Percentiles rank a stretch among this genome's conserved stretches.
Evolutionary conservation across 1,140 invertebrate species (phyloP).

Genomic region (Atopsyche davidsoni): DNA sequence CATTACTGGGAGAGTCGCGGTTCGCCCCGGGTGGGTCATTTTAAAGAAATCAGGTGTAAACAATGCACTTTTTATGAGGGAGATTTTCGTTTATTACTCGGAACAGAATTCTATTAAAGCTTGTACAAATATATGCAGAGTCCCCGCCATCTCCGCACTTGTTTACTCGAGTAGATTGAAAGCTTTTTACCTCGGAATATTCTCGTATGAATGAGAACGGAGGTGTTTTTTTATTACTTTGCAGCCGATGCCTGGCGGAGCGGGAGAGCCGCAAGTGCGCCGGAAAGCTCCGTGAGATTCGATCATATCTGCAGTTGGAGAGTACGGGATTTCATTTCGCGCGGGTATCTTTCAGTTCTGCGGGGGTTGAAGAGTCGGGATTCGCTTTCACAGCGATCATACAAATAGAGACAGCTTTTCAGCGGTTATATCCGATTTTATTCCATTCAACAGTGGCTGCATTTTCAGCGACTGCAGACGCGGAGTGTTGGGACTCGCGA

Average conservation of each 20-base stretch:
- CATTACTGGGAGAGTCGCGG: conserved; percentile 17
- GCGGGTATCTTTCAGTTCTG: background rate
- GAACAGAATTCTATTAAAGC: conserved; percentile 23
- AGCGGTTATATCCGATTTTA: conserved; percentile 25
- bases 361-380: conserved; percentile 2
- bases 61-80: conserved; percentile 23
- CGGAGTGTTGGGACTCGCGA: too few relatives aligned
- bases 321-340: conserved; percentile 4
- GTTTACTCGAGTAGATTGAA: conserved; percentile 26
- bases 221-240: conserved; percentile 19
- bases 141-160: conserved; percentile 10
- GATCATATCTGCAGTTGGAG: background rate
- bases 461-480: too few relatives aligned
- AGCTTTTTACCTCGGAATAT: conserved; percentile 27
- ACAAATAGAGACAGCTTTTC: conserved; percentile 5
- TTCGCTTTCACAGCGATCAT: background rate
- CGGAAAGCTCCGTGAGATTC: background rate
- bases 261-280: background rate
- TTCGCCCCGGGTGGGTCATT: conserved; percentile 15
- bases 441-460: conserved; percentile 26
- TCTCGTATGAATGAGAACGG: conserved; percentile 20
- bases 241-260: background rate
- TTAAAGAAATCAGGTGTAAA: conserved; percentile 29
- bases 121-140: too few relatives aligned
- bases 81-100: conserved; percentile 29